These are phyloP conservation scores for Pionites leucogaster DNA, from an alignment of 2,113 vertebrate genomes.

Conservation along the genomic window DNA sequence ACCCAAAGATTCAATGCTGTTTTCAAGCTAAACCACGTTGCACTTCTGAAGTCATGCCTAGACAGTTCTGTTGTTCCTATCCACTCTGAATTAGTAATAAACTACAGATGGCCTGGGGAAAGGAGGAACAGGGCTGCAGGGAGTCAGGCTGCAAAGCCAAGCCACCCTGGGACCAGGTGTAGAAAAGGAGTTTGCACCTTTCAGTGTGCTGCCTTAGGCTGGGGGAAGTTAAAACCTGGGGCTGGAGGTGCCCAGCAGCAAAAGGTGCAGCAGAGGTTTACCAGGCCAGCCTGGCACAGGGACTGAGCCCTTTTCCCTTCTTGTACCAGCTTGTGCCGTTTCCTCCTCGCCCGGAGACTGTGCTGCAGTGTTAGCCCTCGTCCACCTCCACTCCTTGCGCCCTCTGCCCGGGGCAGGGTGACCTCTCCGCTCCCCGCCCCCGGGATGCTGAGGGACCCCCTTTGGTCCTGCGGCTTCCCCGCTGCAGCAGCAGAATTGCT, in stretches of 20 bases:
- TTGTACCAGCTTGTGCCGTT: neutral
- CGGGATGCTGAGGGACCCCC: neutral
- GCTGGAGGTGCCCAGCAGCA: neutral
- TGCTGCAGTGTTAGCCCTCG: neutral
- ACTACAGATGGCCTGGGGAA: no score
- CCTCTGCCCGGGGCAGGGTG: neutral
- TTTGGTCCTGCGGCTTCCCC: neutral
- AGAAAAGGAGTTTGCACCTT: neutral
- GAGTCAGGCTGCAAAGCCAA: neutral
- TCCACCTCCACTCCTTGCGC: fast-evolving
- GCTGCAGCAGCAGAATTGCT: neutral
- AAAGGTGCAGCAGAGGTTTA: neutral
- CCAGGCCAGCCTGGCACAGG: neutral
- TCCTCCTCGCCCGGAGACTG: neutral
- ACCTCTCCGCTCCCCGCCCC: neutral
- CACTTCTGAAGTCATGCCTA: neutral
- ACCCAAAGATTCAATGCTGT: neutral
- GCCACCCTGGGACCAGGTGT: neutral
- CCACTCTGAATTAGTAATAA: neutral
- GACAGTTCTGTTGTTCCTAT: neutral
- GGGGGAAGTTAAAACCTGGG: neutral
- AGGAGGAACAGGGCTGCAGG: neutral
- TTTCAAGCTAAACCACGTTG: neutral
- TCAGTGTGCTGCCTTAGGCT: neutral
- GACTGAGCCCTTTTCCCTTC: neutral